phyloP scores from a whole-genome alignment of 2,888 invertebrate species.

The Malacosoma neustria region DNA sequence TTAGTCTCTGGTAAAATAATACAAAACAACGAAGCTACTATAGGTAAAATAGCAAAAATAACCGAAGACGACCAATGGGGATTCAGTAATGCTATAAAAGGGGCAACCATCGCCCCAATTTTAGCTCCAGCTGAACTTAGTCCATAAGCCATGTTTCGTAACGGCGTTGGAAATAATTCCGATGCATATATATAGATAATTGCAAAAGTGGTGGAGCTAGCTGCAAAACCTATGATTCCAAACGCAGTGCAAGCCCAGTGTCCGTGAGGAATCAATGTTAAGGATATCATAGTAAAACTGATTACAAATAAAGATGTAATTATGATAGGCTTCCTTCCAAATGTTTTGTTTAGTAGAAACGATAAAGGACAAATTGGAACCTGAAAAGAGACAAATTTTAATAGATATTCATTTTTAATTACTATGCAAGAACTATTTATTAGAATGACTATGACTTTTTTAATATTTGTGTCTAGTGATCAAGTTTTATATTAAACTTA shows the following conservation, averaged over 20 bases:
- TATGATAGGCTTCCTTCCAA: slow-evolving; percentile 26
- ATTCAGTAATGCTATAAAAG: slow-evolving; percentile 30
- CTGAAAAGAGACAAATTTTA: slow-evolving; percentile 24
- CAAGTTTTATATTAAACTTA: too few species aligned
- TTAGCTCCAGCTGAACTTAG: slow-evolving; percentile 30
- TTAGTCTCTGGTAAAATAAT: slow-evolving; percentile 38
- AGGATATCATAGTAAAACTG: slow-evolving; percentile 24
- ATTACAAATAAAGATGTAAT: slow-evolving; percentile 18
- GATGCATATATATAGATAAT: slow-evolving; percentile 31
- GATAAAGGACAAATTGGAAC: slow-evolving; percentile 26
- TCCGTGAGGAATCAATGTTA: slow-evolving; percentile 27
- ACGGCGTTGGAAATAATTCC: slow-evolving; percentile 40
- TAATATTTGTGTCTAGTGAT: too few species aligned
- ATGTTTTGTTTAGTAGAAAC: slow-evolving; percentile 28
- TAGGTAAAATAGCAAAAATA: slow-evolving; percentile 29
- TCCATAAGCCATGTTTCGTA: slow-evolving; percentile 40
- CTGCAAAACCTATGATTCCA: slow-evolving; percentile 28
- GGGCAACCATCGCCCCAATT: slow-evolving; percentile 37
- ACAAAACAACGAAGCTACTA: slow-evolving; percentile 26
- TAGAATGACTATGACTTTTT: too few species aligned
- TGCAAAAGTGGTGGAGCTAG: slow-evolving; percentile 23
- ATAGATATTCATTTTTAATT: background rate
- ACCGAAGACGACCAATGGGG: slow-evolving; percentile 40
- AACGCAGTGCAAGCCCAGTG: slow-evolving; percentile 25
- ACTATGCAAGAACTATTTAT: too few species aligned